phyloP scores from a whole-genome alignment of 1,140 invertebrate genomes.

The Ostrea denselamellosa region DNA sequence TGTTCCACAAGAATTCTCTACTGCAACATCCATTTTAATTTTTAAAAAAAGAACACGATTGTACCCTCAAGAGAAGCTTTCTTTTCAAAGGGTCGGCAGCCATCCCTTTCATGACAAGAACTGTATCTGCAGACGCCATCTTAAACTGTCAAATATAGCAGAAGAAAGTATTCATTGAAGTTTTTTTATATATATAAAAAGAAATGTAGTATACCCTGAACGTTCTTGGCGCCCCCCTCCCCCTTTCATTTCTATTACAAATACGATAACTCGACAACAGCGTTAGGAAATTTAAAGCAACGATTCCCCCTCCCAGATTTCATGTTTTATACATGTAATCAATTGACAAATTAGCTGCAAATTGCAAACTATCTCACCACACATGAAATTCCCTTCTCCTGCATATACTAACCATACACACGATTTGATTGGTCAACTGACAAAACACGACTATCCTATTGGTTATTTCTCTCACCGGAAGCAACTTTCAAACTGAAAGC shows the following conservation, averaged over 20 bases:
- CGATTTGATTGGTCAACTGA: constrained; percentile 46
- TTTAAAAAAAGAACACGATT: not conserved
- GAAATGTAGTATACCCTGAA: not conserved
- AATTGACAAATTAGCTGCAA: not conserved
- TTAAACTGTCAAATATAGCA: constrained; percentile 28
- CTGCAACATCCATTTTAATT: too few species aligned
- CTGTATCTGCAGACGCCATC: constrained; percentile 67
- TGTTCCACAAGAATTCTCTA: too few species aligned
- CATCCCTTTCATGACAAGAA: constrained; percentile 69
- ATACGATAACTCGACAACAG: not conserved
- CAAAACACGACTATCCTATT: not conserved
- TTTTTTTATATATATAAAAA: not conserved
- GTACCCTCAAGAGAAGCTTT: constrained; percentile 62
- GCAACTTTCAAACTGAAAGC: constrained; percentile 51
- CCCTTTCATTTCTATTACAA: not conserved
- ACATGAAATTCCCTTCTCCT: not conserved
- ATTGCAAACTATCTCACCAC: constrained; percentile 1
- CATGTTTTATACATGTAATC: not conserved
- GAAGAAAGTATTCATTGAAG: not conserved
- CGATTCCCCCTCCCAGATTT: not conserved
- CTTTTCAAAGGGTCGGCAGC: constrained; percentile 68
- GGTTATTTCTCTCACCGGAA: constrained; percentile 37
- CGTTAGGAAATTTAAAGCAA: too few species aligned
- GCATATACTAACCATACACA: not conserved
- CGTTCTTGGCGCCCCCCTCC: not conserved